A percentile compares a stretch with the other conserved stretches of the same genome.
Conservation (phyloP, 2,888 invertebrate genomes). For the Nysson spinosus region DNA sequence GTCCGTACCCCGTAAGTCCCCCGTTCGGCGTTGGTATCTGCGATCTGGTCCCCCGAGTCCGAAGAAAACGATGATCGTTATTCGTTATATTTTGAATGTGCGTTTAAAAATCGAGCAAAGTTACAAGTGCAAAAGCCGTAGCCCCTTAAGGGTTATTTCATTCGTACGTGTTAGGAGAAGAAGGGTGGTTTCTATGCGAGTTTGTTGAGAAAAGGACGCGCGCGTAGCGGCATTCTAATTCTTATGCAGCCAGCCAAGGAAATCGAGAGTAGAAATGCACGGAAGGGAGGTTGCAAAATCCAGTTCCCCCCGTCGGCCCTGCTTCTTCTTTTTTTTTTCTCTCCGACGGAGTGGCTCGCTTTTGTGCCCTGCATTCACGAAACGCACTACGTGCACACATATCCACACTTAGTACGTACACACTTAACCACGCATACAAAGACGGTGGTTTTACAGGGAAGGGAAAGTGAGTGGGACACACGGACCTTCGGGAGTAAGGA, state of each 20-base stretch:
- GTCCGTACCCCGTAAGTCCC: too few relatives aligned
- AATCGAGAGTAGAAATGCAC: conserved; percentile 49
- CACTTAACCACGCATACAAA: conserved; percentile 15
- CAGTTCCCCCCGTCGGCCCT: conserved; percentile 46
- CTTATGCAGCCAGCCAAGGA: conserved; percentile 56
- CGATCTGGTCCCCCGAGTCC: too few relatives aligned
- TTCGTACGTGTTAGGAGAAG: too few relatives aligned
- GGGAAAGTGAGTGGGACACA: conserved; percentile 62
- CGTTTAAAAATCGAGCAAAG: too few relatives aligned
- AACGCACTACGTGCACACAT: conserved; percentile 35
- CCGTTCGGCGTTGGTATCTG: too few relatives aligned
- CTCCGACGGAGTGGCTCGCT: conserved; percentile 34
- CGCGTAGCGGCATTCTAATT: conserved; percentile 54
- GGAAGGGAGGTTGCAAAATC: conserved; percentile 63
- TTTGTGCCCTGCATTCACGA: conserved; percentile 57
- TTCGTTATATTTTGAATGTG: too few relatives aligned
- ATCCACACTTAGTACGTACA: conserved; percentile 16
- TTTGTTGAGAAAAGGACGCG: conserved; percentile 6
- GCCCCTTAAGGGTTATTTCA: too few relatives aligned
- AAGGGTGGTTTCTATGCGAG: too few relatives aligned
- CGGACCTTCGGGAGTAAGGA: conserved; percentile 65
- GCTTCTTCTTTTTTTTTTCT: conserved; percentile 18
- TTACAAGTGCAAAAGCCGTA: too few relatives aligned
- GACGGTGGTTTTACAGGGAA: too few relatives aligned
- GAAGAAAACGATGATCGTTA: too few relatives aligned